Conservation (phyloP, 2,888 invertebrate genomes). For the Stramonita haemastoma region DNA sequence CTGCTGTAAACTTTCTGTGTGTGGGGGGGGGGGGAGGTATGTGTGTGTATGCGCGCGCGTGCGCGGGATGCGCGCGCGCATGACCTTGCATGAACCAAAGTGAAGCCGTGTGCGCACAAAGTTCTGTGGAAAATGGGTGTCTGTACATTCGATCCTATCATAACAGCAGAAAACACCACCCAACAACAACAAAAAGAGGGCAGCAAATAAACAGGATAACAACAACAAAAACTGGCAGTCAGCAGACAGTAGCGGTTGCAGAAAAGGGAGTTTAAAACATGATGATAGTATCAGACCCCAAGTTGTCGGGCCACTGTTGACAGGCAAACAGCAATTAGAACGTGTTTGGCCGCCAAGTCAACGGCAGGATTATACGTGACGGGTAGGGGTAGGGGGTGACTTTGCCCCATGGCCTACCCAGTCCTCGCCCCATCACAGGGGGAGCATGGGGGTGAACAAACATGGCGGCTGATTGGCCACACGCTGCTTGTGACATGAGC, state of each 20-base stretch:
- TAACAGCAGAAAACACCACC: too few species aligned
- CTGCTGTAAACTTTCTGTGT: background rate
- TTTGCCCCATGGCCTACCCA: background rate
- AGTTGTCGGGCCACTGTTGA: background rate
- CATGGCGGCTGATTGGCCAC: background rate
- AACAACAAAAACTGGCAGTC: too few species aligned
- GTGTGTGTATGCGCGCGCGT: background rate
- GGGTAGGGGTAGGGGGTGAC: background rate
- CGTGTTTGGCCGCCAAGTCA: background rate
- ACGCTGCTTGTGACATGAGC: constrained; percentile 1
- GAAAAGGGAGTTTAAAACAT: background rate
- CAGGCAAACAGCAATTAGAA: constrained; percentile 28
- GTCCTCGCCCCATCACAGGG: background rate
- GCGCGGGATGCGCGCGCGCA: background rate
- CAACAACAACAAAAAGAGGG: too few species aligned
- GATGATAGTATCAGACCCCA: background rate
- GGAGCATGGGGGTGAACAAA: constrained; percentile 27
- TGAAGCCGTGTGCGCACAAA: too few species aligned
- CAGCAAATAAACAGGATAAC: too few species aligned
- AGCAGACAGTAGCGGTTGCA: too few species aligned
- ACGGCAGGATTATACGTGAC: constrained; percentile 18
- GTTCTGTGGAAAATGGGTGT: too few species aligned
- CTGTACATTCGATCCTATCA: too few species aligned
- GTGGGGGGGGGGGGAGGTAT: background rate
- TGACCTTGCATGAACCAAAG: background rate